Evolutionary conservation across 2,888 invertebrate genomes (phyloP), one percentile per base, ranked within the genome.

Genomic region (Chrysolina americana): DNA sequence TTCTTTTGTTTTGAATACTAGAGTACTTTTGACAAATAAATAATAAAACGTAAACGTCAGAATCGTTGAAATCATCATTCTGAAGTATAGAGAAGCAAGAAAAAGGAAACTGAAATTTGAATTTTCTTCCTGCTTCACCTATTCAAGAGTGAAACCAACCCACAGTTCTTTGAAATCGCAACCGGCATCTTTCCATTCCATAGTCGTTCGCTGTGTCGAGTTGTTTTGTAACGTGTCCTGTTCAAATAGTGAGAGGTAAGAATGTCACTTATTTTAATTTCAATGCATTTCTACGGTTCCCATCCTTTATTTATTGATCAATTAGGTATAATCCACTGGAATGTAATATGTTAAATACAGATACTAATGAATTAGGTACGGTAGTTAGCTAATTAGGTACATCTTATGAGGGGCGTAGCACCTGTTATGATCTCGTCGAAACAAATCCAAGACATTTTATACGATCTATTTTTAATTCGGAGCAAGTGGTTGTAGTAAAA

Each of bases 101-200:
- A 76, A 63, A 21, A 28, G 3, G 47, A 68, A 65, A 74, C 74
- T 72, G 80, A 83, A 80, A 81, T 85, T 86, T 84, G 81, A 85
- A 86, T 83, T 82, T 81, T 76, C 75, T 63, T 74, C 78, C 80
- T 50, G 73, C 78, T 77, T 76, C 80, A 83, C 86, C 84, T 82
- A 79, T 81, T 81, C 50, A 44, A 73, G 79, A 80, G 28, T 50
- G 79, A 66, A 70, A 48, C 70, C 47, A 47, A 81, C 78, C 79
- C 81, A 80, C 81, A 83, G 83, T 84, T 85, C 84, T 85, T 83
- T 79, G 82, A 84, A 84, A 81, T 83, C 81, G 83, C 82, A 81
- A 83, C 84, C 86, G 84, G 86, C 86, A 81, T 86, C 85, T 84
- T 87, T 84, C 86, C 87, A 87, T 86, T 87, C 86, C 85, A 85